Conservation (phyloP, 1,140 invertebrate genomes). For the Dreissena rostriformis region DNA sequence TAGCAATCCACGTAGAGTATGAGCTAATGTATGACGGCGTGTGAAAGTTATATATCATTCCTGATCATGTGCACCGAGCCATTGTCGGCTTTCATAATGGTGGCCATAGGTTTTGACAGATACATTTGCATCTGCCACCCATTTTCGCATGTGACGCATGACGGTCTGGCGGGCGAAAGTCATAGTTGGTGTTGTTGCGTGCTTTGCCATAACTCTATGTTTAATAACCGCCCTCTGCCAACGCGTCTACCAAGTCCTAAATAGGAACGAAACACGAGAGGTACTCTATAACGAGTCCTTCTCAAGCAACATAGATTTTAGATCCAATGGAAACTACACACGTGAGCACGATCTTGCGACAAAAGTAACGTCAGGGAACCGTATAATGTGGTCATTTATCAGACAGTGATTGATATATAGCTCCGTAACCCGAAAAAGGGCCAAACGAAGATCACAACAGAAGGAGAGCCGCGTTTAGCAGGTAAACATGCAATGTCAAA, state of each 20-base stretch:
- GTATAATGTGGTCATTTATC: not conserved
- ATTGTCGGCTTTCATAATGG: conserved; percentile 80
- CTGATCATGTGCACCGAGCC: conserved; percentile 78
- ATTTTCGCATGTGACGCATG: conserved; percentile 74
- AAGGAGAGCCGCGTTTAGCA: conserved; percentile 17
- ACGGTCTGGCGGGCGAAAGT: conserved; percentile 74
- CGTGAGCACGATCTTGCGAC: not conserved
- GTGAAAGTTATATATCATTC: conserved; percentile 79
- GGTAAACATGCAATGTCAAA: conserved; percentile 55
- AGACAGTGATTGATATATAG: conserved; percentile 67
- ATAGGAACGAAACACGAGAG: not conserved
- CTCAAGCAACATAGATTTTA: too few relatives aligned
- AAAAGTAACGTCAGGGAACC: not conserved
- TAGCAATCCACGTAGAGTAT: conserved; percentile 68
- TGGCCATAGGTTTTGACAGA: conserved; percentile 80
- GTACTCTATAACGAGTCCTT: not conserved
- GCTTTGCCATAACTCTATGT: conserved; percentile 73
- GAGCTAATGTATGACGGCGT: conserved; percentile 65
- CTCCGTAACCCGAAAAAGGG: conserved; percentile 67
- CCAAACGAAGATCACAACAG: conserved; percentile 61
- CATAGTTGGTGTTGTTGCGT: conserved; percentile 67
- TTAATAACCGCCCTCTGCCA: conserved; percentile 69
- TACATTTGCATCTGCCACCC: conserved; percentile 80
- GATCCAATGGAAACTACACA: too few relatives aligned
- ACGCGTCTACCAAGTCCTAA: conserved; percentile 63